Base-by-base conservation (phyloP, 2,888 invertebrate genomes). In the Synanthedon tipuliformis region DNA sequence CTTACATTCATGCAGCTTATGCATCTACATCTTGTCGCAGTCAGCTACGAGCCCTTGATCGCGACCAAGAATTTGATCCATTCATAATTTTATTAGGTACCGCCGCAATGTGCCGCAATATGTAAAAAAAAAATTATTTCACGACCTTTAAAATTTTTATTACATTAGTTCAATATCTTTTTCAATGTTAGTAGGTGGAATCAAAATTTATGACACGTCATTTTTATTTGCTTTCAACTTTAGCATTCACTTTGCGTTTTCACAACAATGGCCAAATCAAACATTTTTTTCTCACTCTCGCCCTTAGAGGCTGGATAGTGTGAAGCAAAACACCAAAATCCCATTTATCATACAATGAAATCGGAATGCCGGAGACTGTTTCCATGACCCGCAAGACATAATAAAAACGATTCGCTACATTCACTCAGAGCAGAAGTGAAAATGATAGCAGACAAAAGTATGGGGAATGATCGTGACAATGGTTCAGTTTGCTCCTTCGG, bases 401-500 rank as follows among this genome's bases (percentile, higher is more conserved):
- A 81, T 81, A 78, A 79, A 81, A 80, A 63, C 71, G 73, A 79
- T 80, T 75, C 66, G 77, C 77, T 66, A 76, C 75, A 73, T 70
- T 71, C 72, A 60, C 58, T 62, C 34, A 64, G 71, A 61, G 64
- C 66, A 70, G 70, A 83, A 82, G 82, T 81, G 87, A 83, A 81
- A 84, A 85, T 86, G 81, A 85, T 78, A 80, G 77, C 65, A 71
- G 70, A 79, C 81, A 83, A 82, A 78, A 78, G 79, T 79, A 73
- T 77, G 75, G 69, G 69, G 71, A 69, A 73, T 67, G 73, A 69
- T 69, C 68, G 63, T 61, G 54, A 81, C 80, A 82, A 82, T 77
- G 74, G 76, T 13, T 40, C 52, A 67, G 65, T 69, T 63, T 70
- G 69, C 65, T 69, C 72, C 69, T 68, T 73, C 76, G 69, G 79